A percentile compares a stretch with the other conserved stretches of the same genome.
phyloP scores from a whole-genome alignment of 2,888 invertebrate genomes.

The Leptinotarsa haldemani region DNA sequence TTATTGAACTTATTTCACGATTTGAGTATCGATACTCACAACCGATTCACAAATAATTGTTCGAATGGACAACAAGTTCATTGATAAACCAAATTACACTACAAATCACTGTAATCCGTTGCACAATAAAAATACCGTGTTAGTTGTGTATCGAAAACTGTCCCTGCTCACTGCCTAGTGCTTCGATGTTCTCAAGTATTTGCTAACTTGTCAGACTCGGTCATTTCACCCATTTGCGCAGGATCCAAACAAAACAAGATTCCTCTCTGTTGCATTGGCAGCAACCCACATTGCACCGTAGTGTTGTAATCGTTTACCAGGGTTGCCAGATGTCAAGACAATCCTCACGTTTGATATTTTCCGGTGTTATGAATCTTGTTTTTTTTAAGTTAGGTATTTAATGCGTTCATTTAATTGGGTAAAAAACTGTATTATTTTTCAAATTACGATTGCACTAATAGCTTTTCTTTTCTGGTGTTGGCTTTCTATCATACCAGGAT shows the following conservation, averaged over 20 bases:
- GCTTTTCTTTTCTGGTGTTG: too few relatives aligned
- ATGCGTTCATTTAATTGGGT: too few relatives aligned
- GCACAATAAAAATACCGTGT: constrained; percentile 47
- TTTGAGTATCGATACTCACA: constrained; percentile 15
- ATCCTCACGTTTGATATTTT: too few relatives aligned
- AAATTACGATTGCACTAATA: too few relatives aligned
- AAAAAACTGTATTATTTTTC: too few relatives aligned
- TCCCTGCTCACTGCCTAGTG: constrained; percentile 33
- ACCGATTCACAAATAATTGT: constrained; percentile 11
- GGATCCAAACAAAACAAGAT: constrained; percentile 21
- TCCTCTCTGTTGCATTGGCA: constrained; percentile 15
- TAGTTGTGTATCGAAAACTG: constrained; percentile 33
- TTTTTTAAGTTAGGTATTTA: too few relatives aligned
- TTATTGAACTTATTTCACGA: constrained; percentile 44
- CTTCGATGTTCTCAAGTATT: constrained; percentile 34
- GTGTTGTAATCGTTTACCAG: constrained; percentile 12
- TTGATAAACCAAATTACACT: constrained; percentile 42
- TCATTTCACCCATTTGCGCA: constrained; percentile 39
- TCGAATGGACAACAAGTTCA: constrained; percentile 22
- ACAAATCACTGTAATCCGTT: constrained; percentile 40
- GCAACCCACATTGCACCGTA: constrained; percentile 33
- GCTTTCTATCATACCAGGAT: too few relatives aligned
- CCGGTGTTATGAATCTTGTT: too few relatives aligned
- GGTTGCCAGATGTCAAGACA: too few relatives aligned
- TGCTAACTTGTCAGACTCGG: constrained; percentile 45